Evolutionary conservation across 2,113 vertebrate genomes (phyloP), one percentile per base, ranked within the genome.

Genomic region (Calyptommatus sinebrachiatus): DNA sequence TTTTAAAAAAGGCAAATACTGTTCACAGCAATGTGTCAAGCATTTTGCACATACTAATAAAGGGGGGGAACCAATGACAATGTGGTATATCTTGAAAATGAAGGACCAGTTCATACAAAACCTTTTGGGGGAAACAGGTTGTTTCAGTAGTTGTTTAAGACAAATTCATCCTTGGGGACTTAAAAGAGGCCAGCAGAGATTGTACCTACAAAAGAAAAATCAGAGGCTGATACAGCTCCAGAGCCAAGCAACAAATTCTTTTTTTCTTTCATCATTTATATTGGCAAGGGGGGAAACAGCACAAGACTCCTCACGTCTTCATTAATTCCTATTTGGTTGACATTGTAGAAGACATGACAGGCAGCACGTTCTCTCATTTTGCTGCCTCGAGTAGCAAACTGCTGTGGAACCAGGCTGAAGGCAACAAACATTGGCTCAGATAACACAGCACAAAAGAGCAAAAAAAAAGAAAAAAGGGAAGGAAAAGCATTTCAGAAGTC

Each of bases 181-280:
- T 18, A 6, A 26, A 28, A 24, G 11, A 80, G 61, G 29, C 0
- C 16, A n/a, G 0, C 0, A 65, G 35, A n/a, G 26, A 48, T 28
- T 26, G 0, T 0, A 0, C 0, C 6, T 1, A 46, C 21, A 0
- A 4, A 0, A 71, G 2, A 48, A 28, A 29, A 81, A 16, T 74
- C 10, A 73, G n/a, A 6, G 5, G 45, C 8, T 7, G 6, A 63
- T 65, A 24, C 35, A 31, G 41, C n/a, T 65, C 8, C 26, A 16
- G 77, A 12, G 16, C 28, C 1, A 22, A 50, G 8, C n/a, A 4
- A n/a, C 12, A 16, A 31, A 7, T 22, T 65, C 71, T 28, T 24
- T 6, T 7, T 48, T 35, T 1, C 78, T 10, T 3, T 8, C 9
- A 12, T 35, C 61, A 28, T 7, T 41, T 41, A 22, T 21, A 31